These are phyloP conservation scores for Acrobasis consociella DNA, from an alignment of 2,888 invertebrate species.

Conservation along the genomic window DNA sequence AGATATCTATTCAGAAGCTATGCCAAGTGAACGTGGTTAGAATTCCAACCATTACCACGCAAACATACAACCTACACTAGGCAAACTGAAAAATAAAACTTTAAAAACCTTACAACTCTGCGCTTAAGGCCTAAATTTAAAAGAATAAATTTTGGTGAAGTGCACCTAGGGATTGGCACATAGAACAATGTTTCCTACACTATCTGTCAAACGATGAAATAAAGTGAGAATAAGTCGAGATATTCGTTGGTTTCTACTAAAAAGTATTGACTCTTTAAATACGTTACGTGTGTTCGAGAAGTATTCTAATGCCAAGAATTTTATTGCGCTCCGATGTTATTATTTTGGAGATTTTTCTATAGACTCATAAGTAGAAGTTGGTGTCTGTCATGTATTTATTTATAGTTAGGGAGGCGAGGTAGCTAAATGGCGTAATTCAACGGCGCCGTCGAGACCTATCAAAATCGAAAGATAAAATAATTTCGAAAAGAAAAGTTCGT, in stretches of 20 bases:
- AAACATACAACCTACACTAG: conserved; percentile 30
- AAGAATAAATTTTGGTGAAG: neutral
- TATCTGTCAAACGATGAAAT: conserved; percentile 68
- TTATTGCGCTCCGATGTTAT: neutral
- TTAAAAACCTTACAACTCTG: conserved; percentile 22
- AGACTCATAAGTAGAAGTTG: too few species aligned
- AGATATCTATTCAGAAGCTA: conserved; percentile 77
- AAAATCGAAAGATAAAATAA: too few species aligned
- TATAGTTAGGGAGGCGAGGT: too few species aligned
- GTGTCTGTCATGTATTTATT: too few species aligned
- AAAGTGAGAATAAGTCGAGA: conserved; percentile 63
- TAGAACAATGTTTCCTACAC: conserved; percentile 57
- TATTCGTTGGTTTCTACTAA: conserved; percentile 47
- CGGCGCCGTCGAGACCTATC: too few species aligned
- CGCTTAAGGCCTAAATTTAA: conserved; percentile 33
- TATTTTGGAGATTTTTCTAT: too few species aligned
- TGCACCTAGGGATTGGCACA: conserved; percentile 21
- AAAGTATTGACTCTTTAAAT: conserved; percentile 13
- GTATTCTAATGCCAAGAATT: conserved; percentile 12
- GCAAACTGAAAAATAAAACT: conserved; percentile 27
- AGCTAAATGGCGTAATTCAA: too few species aligned
- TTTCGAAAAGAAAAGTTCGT: too few species aligned
- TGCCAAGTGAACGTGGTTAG: conserved; percentile 67
- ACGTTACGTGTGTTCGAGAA: conserved; percentile 10
- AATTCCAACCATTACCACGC: conserved; percentile 53